phyloP scores from a whole-genome alignment of 2,113 vertebrate species.

The Physeter macrocephalus region DNA sequence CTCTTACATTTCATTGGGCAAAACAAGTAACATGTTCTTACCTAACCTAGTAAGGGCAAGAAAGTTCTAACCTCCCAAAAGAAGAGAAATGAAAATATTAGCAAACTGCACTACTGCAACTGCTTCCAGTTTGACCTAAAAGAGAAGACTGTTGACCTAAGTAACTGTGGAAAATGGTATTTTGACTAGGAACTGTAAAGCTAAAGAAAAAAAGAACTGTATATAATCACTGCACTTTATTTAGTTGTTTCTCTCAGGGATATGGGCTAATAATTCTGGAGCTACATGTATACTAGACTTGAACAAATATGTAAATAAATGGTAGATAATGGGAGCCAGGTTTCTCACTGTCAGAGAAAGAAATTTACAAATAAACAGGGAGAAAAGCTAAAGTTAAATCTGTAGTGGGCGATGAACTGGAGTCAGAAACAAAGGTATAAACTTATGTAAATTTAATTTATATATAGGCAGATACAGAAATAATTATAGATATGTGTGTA shows the following conservation, averaged over 20 bases:
- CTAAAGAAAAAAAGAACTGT: not conserved
- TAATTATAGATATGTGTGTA: not conserved
- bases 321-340: not conserved
- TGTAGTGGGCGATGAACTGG: not conserved
- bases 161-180: not conserved
- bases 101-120: not conserved
- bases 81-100: not conserved
- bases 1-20: not conserved
- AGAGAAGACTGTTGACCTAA: not conserved
- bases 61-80: not conserved
- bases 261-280: not conserved
- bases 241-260: not conserved
- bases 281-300: not conserved
- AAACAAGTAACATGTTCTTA: not conserved
- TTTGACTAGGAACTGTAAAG: not conserved
- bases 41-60: not conserved
- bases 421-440: not conserved
- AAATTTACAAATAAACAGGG: not conserved
- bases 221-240: not conserved
- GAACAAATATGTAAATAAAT: not conserved
- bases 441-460: not conserved
- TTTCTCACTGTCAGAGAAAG: not conserved
- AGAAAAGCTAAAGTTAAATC: not conserved
- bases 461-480: not conserved
- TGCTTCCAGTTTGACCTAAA: not conserved